Evolutionary conservation across 2,113 vertebrate species (phyloP), one percentile per base, ranked within the genome.

Genomic region (Alligator mississippiensis): DNA sequence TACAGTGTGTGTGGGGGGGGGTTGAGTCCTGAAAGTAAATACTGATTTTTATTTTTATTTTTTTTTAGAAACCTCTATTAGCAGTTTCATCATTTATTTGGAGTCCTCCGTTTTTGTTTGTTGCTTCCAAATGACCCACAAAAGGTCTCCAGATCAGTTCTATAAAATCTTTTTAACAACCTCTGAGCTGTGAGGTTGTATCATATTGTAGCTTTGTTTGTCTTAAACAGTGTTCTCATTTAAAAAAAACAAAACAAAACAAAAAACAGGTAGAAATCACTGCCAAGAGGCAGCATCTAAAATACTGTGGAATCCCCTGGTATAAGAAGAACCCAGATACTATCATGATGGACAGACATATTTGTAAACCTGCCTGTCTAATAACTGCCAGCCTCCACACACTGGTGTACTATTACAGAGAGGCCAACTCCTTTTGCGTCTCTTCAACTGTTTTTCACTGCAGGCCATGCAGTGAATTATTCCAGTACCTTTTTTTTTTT

Each of bases 331-430:
- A 28, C 27, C 7, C 34, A 54, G 55, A 55, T 22, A 34, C 55
- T 28, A 11, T 5, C 74, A 17, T 0, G 0, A 25, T 19, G 19
- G 13, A 24, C 19, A 21, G 11, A 4, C 1, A 18, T 25, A 54
- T 2, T 77, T 14, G 74, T 58, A 19, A 74, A 81, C 61, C 25
- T 47, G 5, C 15, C 30, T 82, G 5, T 30, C 66, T 25, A 55
- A 34, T 0, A 2, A 7, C 27, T 3, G 2, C 3, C 55, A 60
- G 74, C 27, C 11, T 64, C 6, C 21, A 58, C 34, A 19, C 80
- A 59, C 77, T 61, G 59, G 38, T 54, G 5, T 83, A 5, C 11
- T 72, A 34, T 6, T 62, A 27, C 28, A 34, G 22, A 34, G n/a
- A 8, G 27, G 7, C n/a, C n/a, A 14, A 28, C n/a, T 66, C 28